Evolutionary conservation across 2,888 invertebrate genomes (phyloP), one percentile per base, ranked within the genome.

Genomic region (Prosopocoilus inquinatus): DNA sequence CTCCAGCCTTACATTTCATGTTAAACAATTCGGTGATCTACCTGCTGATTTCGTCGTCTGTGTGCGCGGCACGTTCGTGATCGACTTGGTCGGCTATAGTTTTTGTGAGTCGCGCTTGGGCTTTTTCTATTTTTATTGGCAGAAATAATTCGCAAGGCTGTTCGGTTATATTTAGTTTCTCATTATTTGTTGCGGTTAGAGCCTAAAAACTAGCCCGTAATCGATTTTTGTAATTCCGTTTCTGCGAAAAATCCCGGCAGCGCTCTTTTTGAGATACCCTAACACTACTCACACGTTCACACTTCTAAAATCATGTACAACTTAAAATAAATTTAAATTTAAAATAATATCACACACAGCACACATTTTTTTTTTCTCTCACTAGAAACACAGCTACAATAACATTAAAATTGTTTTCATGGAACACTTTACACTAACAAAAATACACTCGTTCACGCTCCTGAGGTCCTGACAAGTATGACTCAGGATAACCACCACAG

Each of bases 111-210:
- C 11, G 45, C 44, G 54, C 49, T n/a, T 53, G 57, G 41, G 53
- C 59, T 59, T 64, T 64, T 62, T 47, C 53, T 53, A 60, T 60
- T 59, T 61, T 60, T 57, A 61, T 59, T 59, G 61, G 60, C 59
- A 57, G 62, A 63, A 64, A 65, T 63, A 60, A 61, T 61, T 62
- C 49, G 65, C 67, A 67, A 68, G 67, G 66, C 58, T 68, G 65
- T 51, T 56, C 58, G 48, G 28, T 35, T 47, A 57, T 53, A 64
- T 64, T 64, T 64, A 65, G 64, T 63, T 66, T 61, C 57, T 61
- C 63, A 66, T 65, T 65, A 65, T 61, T 61, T 51, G 50, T 43
- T 66, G 64, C 57, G 66, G 64, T 64, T 65, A 47, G 11, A 47
- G 39, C 11, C 11, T 41, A 41, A 41, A 41, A 41, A 41, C 41